These are phyloP conservation scores for Acanthochromis polyacanthus DNA, from an alignment of 2,113 vertebrate genomes.

Conservation along the genomic window DNA sequence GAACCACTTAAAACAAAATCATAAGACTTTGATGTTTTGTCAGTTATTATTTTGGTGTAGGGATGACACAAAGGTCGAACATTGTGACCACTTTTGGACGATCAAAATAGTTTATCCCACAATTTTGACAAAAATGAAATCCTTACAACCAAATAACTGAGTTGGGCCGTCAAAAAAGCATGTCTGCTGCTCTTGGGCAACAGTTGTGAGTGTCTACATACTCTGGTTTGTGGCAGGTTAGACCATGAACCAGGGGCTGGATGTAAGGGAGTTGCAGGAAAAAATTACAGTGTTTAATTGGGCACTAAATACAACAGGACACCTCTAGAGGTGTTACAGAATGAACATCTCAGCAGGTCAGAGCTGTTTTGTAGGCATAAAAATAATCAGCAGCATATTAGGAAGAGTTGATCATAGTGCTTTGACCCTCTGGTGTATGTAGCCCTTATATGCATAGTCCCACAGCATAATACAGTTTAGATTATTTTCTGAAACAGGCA, in stretches of 20 bases:
- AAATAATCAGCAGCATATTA: not conserved
- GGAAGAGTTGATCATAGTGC: not conserved
- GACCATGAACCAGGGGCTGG: too few relatives aligned
- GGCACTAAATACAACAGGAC: not conserved
- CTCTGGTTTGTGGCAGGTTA: too few relatives aligned
- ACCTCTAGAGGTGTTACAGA: not conserved
- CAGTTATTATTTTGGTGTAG: slow-evolving; percentile 5
- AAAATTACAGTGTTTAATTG: not conserved
- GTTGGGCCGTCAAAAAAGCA: too few relatives aligned
- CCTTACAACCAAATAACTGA: too few relatives aligned
- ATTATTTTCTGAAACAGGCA: not conserved
- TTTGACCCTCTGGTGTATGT: not conserved
- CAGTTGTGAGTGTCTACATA: not conserved
- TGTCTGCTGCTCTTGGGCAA: not conserved
- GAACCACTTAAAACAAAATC: not conserved
- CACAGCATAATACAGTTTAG: not conserved
- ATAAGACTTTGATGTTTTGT: not conserved
- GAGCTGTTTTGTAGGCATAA: not conserved
- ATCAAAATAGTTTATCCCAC: not conserved
- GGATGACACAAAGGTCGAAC: too few relatives aligned
- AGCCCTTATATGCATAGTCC: not conserved
- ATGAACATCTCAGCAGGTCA: not conserved
- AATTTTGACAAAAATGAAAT: too few relatives aligned
- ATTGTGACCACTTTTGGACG: not conserved
- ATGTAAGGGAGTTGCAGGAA: too few relatives aligned